These are phyloP conservation scores for Calephelis virginiensis DNA, from an alignment of 1,140 invertebrate species.

Conservation along the genomic window DNA sequence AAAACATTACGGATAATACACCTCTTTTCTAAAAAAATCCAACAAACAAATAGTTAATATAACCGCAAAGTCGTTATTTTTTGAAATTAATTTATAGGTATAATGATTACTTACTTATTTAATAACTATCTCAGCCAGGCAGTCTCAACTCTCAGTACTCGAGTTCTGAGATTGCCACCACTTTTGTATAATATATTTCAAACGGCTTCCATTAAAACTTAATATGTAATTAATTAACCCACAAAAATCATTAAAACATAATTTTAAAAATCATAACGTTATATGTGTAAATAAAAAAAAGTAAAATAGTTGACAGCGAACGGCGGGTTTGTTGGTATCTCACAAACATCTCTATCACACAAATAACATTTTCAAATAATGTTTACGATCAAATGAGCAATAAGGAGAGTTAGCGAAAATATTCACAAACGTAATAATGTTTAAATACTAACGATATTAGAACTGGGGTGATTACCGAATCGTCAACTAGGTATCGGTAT, in stretches of 20 bases:
- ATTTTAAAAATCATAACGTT: too few species aligned
- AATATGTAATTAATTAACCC: not conserved
- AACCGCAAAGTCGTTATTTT: too few species aligned
- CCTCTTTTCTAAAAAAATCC: too few species aligned
- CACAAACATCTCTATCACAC: slow-evolving; percentile 56
- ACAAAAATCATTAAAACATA: not conserved
- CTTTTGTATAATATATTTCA: too few species aligned
- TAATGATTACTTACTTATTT: too few species aligned
- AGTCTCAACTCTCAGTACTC: too few species aligned
- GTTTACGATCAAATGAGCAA: slow-evolving; percentile 59
- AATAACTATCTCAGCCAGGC: too few species aligned
- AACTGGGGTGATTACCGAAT: slow-evolving; percentile 4
- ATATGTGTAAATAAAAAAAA: not conserved
- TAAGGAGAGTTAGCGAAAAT: slow-evolving; percentile 53
- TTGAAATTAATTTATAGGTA: too few species aligned
- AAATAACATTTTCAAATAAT: slow-evolving; percentile 55
- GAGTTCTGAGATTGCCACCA: too few species aligned
- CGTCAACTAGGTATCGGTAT: slow-evolving; percentile 33
- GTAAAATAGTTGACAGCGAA: slow-evolving; percentile 34
- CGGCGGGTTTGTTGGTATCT: slow-evolving; percentile 63
- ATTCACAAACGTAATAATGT: not conserved
- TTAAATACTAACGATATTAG: not conserved
- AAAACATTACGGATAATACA: too few species aligned
- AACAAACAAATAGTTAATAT: too few species aligned
- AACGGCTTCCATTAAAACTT: too few species aligned